These are phyloP conservation scores for Ciconia stormi DNA, from an alignment of 2,113 vertebrate genomes.

Conservation along the genomic window DNA sequence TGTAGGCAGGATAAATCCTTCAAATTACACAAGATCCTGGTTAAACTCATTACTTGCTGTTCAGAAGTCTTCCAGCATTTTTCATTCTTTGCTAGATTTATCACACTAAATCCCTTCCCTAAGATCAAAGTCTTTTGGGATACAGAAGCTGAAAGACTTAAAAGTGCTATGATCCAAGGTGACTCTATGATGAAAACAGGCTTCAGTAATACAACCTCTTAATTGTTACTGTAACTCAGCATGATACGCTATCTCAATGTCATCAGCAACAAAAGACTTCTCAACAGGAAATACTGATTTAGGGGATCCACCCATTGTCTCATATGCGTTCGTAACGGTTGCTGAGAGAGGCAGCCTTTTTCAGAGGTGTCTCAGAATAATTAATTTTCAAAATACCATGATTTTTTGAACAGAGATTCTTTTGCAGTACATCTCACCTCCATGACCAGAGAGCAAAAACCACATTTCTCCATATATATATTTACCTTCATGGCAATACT, in stretches of 20 bases:
- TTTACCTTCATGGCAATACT: background rate
- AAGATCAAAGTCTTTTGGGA: slow-evolving; percentile 58
- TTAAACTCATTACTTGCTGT: slow-evolving; percentile 70
- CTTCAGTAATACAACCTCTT: slow-evolving; percentile 44
- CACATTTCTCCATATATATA: background rate
- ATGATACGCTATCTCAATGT: background rate
- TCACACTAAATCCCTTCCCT: slow-evolving; percentile 65
- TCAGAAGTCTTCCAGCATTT: slow-evolving; percentile 46
- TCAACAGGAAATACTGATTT: slow-evolving; percentile 17
- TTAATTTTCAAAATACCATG: background rate
- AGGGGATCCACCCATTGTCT: background rate
- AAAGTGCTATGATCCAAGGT: slow-evolving; percentile 41
- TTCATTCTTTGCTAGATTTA: slow-evolving; percentile 70
- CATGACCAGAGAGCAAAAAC: background rate
- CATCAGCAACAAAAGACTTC: background rate
- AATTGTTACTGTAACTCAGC: slow-evolving; percentile 65
- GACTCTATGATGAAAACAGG: slow-evolving; percentile 52
- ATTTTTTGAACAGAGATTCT: background rate
- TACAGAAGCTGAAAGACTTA: slow-evolving; percentile 50
- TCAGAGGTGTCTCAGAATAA: background rate
- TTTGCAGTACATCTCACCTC: background rate
- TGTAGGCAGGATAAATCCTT: slow-evolving; percentile 49
- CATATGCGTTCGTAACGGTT: background rate
- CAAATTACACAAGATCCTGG: slow-evolving; percentile 39
- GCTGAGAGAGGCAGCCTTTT: background rate